phyloP scores from a whole-genome alignment of 1,140 invertebrate species.

The fruit fly (Drosophila melanogaster) region DNA sequence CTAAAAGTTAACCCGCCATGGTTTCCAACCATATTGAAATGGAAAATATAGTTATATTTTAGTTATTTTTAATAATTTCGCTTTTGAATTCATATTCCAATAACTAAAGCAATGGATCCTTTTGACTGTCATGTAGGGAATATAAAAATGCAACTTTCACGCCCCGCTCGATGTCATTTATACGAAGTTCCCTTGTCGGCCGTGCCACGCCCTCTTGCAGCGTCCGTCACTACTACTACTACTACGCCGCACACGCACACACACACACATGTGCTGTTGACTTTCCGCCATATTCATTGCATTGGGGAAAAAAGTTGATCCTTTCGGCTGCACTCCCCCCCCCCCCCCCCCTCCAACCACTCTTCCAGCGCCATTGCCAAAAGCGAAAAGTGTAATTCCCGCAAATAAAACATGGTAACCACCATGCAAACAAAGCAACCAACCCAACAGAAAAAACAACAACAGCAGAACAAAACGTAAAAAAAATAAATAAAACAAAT shows the following conservation, averaged over 20 bases:
- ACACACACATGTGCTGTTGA: slow-evolving; percentile 37
- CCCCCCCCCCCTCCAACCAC: neutral
- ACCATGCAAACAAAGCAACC: slow-evolving; percentile 48
- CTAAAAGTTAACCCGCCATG: neutral
- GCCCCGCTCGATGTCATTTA: slow-evolving; percentile 19
- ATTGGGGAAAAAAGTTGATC: slow-evolving; percentile 63
- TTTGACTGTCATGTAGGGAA: neutral
- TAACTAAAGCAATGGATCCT: neutral
- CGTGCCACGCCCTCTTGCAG: neutral
- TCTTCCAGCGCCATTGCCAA: neutral
- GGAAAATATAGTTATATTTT: neutral
- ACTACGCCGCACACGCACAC: neutral
- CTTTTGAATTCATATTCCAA: neutral
- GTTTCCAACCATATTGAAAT: neutral
- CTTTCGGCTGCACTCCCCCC: slow-evolving; percentile 35
- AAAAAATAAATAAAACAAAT: slow-evolving; percentile 5
- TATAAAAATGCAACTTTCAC: slow-evolving; percentile 12
- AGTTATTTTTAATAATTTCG: neutral
- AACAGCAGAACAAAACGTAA: slow-evolving; percentile 1
- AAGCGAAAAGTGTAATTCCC: slow-evolving; percentile 56
- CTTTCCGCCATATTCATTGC: slow-evolving; percentile 64
- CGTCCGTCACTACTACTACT: too few relatives aligned
- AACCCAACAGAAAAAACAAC: slow-evolving; percentile 26
- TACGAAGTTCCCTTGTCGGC: neutral
- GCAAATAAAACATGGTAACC: slow-evolving; percentile 63